Base-by-base conservation (phyloP, 2,888 invertebrate species). In the Meteorus cinctellus region DNA sequence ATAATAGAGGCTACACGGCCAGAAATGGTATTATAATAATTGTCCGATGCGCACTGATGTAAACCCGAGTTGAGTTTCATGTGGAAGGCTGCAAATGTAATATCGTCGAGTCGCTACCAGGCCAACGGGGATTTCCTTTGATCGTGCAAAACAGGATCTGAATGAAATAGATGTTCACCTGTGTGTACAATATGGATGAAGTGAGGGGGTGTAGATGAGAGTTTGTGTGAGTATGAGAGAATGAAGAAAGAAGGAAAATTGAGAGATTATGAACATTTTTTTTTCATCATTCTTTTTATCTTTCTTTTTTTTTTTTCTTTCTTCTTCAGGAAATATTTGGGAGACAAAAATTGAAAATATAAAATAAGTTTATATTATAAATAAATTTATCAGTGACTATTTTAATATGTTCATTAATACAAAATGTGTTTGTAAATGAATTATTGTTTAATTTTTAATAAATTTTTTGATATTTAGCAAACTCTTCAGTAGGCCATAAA, bases 1-100 rank as follows among this genome's bases (percentile, higher is more conserved):
- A 55, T 55, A 78, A 79, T 79, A 81, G 79, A 77, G 74, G 73
- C 77, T 73, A 78, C 77, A 77, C 79, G 70, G 78, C 75, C 75
- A 79, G 79, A 80, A 81, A 77, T 74, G 72, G 79, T 79, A 79
- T 81, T 79, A 80, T 79, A 81, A 79, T 81, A 80, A 81, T 81
- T 81, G 81, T 81, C 77, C 78, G 79, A 79, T 78, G 78, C 77
- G 77, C 80, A 80, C 75, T 76, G 78, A 78, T 78, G 81, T 79
- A 80, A 80, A 79, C 77, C 75, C 75, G 77, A 79, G 75, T 79
- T 73, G 78, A 55, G 60, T 62, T 71, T 71, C 60, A 71, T 45
- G 71, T 31, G 34, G 60, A 71, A 60, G 41, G 45, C 36, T 55
- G 29, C 59, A 70, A 70, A 36, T 55, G 29, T 69, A 69, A 69